Base-by-base conservation (phyloP, 2,797 vertebrate genomes). In the Carapus acus region DNA sequence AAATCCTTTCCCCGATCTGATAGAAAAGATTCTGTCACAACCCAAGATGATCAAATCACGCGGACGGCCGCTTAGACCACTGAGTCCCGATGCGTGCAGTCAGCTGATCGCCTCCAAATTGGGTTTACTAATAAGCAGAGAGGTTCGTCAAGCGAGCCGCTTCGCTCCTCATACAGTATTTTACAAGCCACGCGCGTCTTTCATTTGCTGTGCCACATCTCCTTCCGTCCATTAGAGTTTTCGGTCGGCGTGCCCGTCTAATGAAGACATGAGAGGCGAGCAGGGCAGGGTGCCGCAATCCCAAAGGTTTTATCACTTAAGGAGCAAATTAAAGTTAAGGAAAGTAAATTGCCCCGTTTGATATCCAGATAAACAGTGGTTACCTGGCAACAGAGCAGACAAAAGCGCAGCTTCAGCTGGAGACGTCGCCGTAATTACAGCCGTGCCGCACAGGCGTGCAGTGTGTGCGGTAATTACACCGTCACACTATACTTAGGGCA, bases 401-500 rank as follows among this genome's bases (percentile, higher is more conserved):
- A 48, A 55, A 76, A 73, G 52, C 24, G 62, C 43, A 46, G 73
- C 57, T 63, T 77, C 71, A 77, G 75, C 71, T 41, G 57, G 71
- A 72, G 65, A 49, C 59, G 40, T 44, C 14, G 18, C 46, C 31
- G 47, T 83, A 85, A 85, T 81, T 81, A 77, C 61, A 77, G 48
- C 56, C 74, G 44, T 76, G 56, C 63, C 1, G n/a, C 73, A 49
- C 54, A 52, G 69, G 77, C 44, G 38, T 48, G 62, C 65, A 73
- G 76, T 56, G 70, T 69, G 72, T 49, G 61, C 70, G 71, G 82
- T 81, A 86, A 86, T 85, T 82, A 83, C 45, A 69, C 73, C 81
- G 78, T 83, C 78, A 82, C 74, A 73, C 77, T 83, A 78, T 82
- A 86, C 69, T 84, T 84, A 80, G 71, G 69, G 77, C 82, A 82